Conservation (phyloP, 2,888 invertebrate species). For the Quadroppia sp. region DNA sequence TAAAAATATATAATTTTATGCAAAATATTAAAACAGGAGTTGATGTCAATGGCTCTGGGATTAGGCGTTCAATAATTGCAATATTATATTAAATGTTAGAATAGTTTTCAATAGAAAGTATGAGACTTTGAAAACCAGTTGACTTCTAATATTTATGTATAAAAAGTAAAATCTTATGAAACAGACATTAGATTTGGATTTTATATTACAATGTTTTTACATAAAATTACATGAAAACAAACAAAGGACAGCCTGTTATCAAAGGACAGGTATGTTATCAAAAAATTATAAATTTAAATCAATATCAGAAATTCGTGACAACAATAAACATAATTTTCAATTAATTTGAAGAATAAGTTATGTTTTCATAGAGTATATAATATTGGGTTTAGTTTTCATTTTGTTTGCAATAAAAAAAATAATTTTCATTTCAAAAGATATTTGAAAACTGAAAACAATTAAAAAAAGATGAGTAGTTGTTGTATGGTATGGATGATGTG, state of each 20-base stretch:
- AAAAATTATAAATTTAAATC: too few relatives aligned
- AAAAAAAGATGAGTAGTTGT: slow-evolving; percentile 3
- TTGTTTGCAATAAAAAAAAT: too few relatives aligned
- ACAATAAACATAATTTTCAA: too few relatives aligned
- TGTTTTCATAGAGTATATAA: not conserved
- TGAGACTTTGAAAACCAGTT: not conserved
- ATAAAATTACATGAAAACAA: too few relatives aligned
- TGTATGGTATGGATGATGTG: not conserved
- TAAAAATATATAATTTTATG: slow-evolving; percentile 1
- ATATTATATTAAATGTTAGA: not conserved
- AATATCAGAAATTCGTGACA: too few relatives aligned
- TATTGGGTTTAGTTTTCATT: not conserved
- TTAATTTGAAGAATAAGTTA: too few relatives aligned
- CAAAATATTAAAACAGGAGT: not conserved
- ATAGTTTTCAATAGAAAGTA: not conserved
- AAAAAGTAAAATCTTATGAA: too few relatives aligned
- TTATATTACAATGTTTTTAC: too few relatives aligned
- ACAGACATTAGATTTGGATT: too few relatives aligned
- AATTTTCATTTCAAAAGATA: not conserved
- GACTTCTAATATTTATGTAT: too few relatives aligned
- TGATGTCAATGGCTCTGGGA: not conserved
- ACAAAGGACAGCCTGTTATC: too few relatives aligned
- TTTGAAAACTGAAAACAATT: not conserved
- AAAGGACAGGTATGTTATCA: too few relatives aligned
- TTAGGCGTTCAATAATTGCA: not conserved